Evolutionary conservation across 2,888 invertebrate genomes (phyloP).

Genomic region (Thereva nobilitata): DNA sequence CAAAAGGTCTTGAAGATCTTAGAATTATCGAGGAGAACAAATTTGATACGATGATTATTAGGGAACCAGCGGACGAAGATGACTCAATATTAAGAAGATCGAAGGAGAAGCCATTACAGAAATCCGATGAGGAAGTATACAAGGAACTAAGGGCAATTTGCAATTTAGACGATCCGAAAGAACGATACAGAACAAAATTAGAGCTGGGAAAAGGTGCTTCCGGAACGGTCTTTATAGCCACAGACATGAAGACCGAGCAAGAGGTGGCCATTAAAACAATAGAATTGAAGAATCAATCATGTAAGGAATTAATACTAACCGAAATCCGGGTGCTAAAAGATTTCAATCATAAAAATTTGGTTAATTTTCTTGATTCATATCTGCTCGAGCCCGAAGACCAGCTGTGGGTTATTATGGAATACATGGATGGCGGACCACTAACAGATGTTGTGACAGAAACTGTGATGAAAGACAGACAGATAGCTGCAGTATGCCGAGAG

Average conservation of each 20-base stretch:
- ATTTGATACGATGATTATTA: constrained; percentile 54
- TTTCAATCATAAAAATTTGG: constrained; percentile 91
- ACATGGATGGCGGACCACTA: constrained; percentile 90
- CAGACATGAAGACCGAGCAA: constrained; percentile 71
- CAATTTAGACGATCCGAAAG: constrained; percentile 78
- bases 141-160: constrained; percentile 78
- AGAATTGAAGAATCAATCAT: constrained; percentile 90
- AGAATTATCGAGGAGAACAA: constrained; percentile 46
- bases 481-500: constrained; percentile 92
- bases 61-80: constrained; percentile 50
- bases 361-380: constrained; percentile 93
- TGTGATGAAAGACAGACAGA: constrained; percentile 95
- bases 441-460: constrained; percentile 98
- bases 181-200: constrained; percentile 77
- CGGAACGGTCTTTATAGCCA: constrained; percentile 88
- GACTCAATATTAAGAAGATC: constrained; percentile 53
- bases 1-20: constrained; percentile 57
- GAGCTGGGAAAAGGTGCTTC: constrained; percentile 93
- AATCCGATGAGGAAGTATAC: constrained; percentile 64
- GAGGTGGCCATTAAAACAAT: constrained; percentile 96
- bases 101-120: constrained; percentile 53
- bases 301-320: constrained; percentile 93
- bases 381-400: constrained; percentile 87
- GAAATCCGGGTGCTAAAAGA: constrained; percentile 92
- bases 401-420: constrained; percentile 96